phyloP scores from a whole-genome alignment of 2,797 vertebrate genomes.

The Numenius phaeopus region DNA sequence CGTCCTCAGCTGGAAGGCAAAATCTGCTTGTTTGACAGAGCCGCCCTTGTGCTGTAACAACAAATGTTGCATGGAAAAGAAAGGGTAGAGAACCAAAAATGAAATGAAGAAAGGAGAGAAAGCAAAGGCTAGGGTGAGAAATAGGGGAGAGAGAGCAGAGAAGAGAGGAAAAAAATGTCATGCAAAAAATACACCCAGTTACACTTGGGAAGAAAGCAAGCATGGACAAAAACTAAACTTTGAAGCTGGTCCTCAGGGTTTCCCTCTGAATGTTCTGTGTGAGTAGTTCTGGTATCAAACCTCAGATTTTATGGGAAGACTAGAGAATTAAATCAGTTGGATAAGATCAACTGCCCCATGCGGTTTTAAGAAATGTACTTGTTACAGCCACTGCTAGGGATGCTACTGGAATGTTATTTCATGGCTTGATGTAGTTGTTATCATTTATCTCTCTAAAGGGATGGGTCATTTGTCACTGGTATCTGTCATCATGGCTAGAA shows the following conservation, averaged over 20 bases:
- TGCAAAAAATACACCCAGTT: background rate
- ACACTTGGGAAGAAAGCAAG: background rate
- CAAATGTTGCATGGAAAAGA: background rate
- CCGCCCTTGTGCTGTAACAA: background rate
- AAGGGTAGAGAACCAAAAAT: background rate
- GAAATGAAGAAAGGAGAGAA: background rate
- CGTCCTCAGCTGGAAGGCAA: background rate
- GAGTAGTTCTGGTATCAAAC: background rate
- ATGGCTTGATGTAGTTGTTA: slow-evolving; percentile 17
- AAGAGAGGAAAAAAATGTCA: background rate
- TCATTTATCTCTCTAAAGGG: slow-evolving; percentile 2
- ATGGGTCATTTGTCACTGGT: background rate
- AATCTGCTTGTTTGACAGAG: background rate
- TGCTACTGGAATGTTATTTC: background rate
- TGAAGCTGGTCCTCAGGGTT: background rate
- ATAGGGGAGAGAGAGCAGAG: background rate
- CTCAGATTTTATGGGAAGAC: background rate
- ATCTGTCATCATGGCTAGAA: background rate
- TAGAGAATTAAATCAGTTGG: background rate
- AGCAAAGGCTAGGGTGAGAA: rapidly evolving
- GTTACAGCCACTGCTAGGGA: background rate
- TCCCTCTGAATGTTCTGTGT: background rate
- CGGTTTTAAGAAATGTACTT: background rate
- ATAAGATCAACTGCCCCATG: background rate
- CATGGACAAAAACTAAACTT: background rate